Evolutionary conservation across 30 jellyfish, hydroid and myxozoan species (phyloP), one percentile per base, ranked within the genome.

Genomic region (Sanderia malayensis): DNA sequence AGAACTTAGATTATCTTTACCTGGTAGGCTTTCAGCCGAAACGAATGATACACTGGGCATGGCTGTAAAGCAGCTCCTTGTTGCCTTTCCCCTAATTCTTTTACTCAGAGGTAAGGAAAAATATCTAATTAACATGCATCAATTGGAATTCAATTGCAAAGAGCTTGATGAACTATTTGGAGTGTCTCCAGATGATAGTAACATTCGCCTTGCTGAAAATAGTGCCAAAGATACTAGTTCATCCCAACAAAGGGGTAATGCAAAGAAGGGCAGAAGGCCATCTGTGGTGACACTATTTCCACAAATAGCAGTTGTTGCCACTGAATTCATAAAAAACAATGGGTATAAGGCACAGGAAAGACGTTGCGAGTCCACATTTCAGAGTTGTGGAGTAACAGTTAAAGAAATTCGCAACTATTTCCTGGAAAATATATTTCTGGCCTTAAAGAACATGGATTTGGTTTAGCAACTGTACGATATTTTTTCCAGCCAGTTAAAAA

Each of bases 361-460:
- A 25, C 34, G 71, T 44, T 17, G 80, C 6, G 27, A 4, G 18
- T 41, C 80, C 23, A 68, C 80, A 22, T 21, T 21, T 3, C 1
- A 70, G n/a, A 46, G 80, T 22, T 44, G 57, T 44, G 80, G 80
- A 31, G 80, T 37, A 25, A 31, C 70, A 31, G 28, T 68, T n/a
- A 46, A 44, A 13, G 77, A 47, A 46, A 71, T 71, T 26, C 46
- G 66, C 46, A 59, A 71, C 37, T 46, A 70, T 70, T 46, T 70
- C 17, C 26, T 67, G 32, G 34, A 67, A 34, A 67, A 31, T 67
- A 34, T 67, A n/a, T n/a, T n/a, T n/a, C n/a, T n/a, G n/a, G n/a
- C n/a, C n/a, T n/a, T n/a, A n/a, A n/a, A n/a, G n/a, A n/a, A n/a
- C n/a, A n/a, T n/a, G n/a, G n/a, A n/a, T n/a, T n/a, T n/a, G n/a